phyloP scores from a whole-genome alignment of 2,888 invertebrate genomes.

The Halictus ligatus region DNA sequence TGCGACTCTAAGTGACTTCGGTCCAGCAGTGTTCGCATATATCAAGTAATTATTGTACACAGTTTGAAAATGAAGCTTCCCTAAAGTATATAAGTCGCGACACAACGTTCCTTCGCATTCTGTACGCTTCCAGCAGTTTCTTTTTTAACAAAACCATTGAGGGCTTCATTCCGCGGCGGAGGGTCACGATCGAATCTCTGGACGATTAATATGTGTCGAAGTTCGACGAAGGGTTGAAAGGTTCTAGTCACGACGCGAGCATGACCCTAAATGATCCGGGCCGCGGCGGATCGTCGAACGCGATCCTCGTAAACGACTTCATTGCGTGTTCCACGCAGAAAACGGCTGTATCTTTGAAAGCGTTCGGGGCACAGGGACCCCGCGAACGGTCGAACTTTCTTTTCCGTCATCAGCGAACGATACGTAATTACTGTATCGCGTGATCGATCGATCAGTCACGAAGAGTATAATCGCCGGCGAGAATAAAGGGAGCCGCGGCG shows the following conservation, averaged over 20 bases:
- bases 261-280: constrained; percentile 4
- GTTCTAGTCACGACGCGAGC: constrained; percentile 15
- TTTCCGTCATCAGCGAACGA: constrained; percentile 34
- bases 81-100: background rate
- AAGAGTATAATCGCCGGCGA: constrained; percentile 25
- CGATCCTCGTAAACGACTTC: constrained; percentile 46
- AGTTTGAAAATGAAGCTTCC: no score
- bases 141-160: no score
- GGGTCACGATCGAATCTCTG: background rate
- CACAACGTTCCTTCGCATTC: background rate
- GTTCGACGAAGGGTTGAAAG: background rate
- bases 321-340: constrained; percentile 54
- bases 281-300: background rate
- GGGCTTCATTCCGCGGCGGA: background rate
- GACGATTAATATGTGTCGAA: constrained; percentile 27
- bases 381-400: constrained; percentile 40
- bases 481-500: constrained; percentile 27
- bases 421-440: constrained; percentile 64
- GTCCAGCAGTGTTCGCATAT: no score
- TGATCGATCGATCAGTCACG: constrained; percentile 60
- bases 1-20: no score
- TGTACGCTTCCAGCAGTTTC: background rate
- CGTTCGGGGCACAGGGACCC: constrained; percentile 3
- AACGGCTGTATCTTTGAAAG: constrained; percentile 40
- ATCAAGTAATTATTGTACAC: no score